Evolutionary conservation across 1,140 invertebrate species (phyloP).

Genomic region (Penaeus chinensis): DNA sequence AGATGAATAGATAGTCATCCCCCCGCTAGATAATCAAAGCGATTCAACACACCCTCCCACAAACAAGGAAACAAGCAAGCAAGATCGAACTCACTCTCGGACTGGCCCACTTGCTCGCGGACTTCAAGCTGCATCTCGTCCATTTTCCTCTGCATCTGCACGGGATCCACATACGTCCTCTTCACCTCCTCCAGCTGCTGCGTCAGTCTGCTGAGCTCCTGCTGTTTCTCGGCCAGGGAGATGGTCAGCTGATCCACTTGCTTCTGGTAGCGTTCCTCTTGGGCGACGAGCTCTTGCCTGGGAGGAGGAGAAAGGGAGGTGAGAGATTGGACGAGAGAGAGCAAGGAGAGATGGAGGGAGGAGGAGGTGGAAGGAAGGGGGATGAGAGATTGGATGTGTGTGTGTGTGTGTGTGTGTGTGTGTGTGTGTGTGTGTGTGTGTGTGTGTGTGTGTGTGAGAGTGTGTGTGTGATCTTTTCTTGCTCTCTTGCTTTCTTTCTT

Average conservation of each 20-base stretch:
- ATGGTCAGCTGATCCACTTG: conserved; percentile 47
- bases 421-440: no score
- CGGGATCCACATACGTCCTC: conserved; percentile 21
- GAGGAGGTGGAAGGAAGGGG: neutral
- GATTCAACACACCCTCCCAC: neutral
- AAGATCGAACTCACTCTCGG: conserved; percentile 34
- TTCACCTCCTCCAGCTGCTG: conserved; percentile 22
- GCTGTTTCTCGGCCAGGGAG: conserved; percentile 40
- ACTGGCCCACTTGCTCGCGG: conserved; percentile 25
- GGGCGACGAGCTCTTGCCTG: conserved; percentile 47
- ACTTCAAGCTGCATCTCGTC: conserved; percentile 40
- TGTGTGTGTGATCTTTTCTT: no score
- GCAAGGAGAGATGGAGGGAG: no score
- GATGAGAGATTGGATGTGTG: no score
- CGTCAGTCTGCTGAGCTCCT: conserved; percentile 29
- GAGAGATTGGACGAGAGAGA: neutral
- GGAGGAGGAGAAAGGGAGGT: neutral
- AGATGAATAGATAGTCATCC: no score
- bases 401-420: no score
- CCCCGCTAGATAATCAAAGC: no score
- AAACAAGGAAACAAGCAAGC: neutral
- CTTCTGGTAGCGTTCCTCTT: conserved; percentile 52
- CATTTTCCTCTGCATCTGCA: conserved; percentile 45
- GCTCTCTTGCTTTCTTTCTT: no score
- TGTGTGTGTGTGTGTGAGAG: no score